phyloP scores from a whole-genome alignment of 2,888 invertebrate genomes.

The Endotricha flammealis region DNA sequence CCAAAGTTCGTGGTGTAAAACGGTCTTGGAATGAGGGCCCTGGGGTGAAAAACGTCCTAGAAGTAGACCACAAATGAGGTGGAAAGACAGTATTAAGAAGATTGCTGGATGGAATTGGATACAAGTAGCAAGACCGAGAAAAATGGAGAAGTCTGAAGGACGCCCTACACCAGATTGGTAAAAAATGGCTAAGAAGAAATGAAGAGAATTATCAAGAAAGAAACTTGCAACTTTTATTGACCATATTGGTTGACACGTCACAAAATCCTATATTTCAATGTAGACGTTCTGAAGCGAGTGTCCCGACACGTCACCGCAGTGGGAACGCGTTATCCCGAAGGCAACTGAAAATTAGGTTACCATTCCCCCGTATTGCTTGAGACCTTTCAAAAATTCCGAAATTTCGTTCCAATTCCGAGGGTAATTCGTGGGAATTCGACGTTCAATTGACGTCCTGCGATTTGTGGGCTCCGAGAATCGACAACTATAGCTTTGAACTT shows the following conservation, averaged over 20 bases:
- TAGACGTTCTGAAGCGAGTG: slow-evolving; percentile 39
- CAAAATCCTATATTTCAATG: slow-evolving; percentile 61
- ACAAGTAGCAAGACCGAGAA: too few species aligned
- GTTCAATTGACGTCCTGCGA: slow-evolving; percentile 38
- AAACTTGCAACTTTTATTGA: too few species aligned
- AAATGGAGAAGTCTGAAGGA: too few species aligned
- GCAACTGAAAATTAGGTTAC: slow-evolving; percentile 63
- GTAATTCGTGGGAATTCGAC: slow-evolving; percentile 51
- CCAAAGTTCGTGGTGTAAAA: too few species aligned
- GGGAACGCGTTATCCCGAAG: slow-evolving; percentile 30
- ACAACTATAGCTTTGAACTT: background rate
- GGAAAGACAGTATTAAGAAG: too few species aligned
- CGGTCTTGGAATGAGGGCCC: too few species aligned
- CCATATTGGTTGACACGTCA: slow-evolving; percentile 47
- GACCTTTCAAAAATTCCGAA: slow-evolving; percentile 50
- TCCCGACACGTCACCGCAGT: slow-evolving; percentile 23
- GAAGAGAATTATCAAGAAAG: too few species aligned
- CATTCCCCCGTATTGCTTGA: slow-evolving; percentile 35
- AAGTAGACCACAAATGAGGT: too few species aligned
- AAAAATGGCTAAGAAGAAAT: too few species aligned
- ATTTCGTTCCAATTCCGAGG: slow-evolving; percentile 44
- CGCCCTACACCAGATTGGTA: too few species aligned
- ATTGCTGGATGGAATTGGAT: too few species aligned
- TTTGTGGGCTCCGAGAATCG: slow-evolving; percentile 22
- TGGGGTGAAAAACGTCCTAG: too few species aligned